Evolutionary conservation across 2,888 invertebrate genomes (phyloP), one percentile per base, ranked within the genome.

Genomic region (Pristionchus mayeri): DNA sequence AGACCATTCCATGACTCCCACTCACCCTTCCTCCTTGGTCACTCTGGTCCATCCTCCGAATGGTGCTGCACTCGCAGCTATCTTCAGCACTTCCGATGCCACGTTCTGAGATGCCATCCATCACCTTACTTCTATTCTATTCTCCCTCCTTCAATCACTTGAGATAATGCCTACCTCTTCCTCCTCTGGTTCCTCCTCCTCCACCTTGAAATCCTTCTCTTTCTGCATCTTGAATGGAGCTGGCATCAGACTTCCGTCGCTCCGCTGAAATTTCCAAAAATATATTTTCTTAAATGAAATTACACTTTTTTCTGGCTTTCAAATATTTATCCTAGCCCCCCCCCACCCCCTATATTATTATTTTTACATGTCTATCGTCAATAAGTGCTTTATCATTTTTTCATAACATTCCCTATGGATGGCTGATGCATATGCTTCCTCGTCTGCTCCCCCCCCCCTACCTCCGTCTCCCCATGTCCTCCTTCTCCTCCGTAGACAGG

Each of bases 131-230:
- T 44, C 44, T 9, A 44, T 13, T 44, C 6, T 60, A 30, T 30
- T 11, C n/a, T 30, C 30, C 67, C 13, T 13, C 44, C 44, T 13
- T 13, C 44, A 6, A 13, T 40, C 6, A 44, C 0, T 7, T 13
- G 3, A 9, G 54, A 34, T 16, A 40, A 18, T 27, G n/a, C n/a
- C 21, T 76, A 81, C 85, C 30, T 85, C 83, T 30, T 75, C 67
- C 30, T 83, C 86, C 78, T 81, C 84, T 30, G 54, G 75, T 24
- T 82, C 85, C 27, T 86, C 86, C 37, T 85, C 86, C 27, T 81
- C 86, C 7, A 21, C 60, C 63, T 82, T 60, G 63, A 82, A 82
- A 34, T 82, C 82, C 34, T 48, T 34, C 30, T 60, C 82, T 30
- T 82, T n/a, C 48, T 52, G 21, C 63, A 6, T 63, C 63, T 63